Percentiles rank a stretch among this genome's conserved stretches.
These are phyloP conservation scores for Sebastes steindachneri DNA, from an alignment of 2,797 vertebrate genomes.

Conservation along the genomic window DNA sequence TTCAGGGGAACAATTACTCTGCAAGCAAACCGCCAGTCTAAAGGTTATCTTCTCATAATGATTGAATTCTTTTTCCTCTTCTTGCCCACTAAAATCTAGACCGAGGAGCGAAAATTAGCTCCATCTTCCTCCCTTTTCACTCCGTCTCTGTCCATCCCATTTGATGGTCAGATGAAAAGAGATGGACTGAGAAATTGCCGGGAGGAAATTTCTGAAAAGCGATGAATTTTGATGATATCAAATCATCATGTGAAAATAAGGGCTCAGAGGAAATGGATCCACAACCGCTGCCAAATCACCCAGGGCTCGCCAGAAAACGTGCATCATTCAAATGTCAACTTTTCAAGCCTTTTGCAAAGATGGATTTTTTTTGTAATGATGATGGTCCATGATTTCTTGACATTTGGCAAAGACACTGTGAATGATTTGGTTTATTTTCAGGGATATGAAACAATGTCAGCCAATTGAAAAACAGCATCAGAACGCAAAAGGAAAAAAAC, in stretches of 20 bases:
- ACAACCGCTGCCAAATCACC: constrained; percentile 12
- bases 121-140: constrained; percentile 10
- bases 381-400: neutral
- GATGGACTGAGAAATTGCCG: constrained; percentile 46
- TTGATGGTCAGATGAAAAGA: constrained; percentile 60
- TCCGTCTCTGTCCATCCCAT: constrained; percentile 36
- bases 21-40: constrained; percentile 47
- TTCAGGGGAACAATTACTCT: constrained; percentile 63
- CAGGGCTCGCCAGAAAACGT: constrained; percentile 13
- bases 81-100: constrained; percentile 33
- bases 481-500: neutral
- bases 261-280: constrained; percentile 49
- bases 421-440: neutral
- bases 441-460: neutral
- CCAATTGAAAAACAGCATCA: neutral
- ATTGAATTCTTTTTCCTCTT: constrained; percentile 38
- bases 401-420: neutral
- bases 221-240: constrained; percentile 61
- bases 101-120: constrained; percentile 46
- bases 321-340: constrained; percentile 38
- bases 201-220: constrained; percentile 55
- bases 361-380: neutral
- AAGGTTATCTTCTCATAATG: constrained; percentile 62
- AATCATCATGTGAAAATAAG: constrained; percentile 58
- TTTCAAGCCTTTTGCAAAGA: constrained; percentile 15